Evolutionary conservation across 2,888 invertebrate genomes (phyloP).

Genomic region (Archips crataeganus): DNA sequence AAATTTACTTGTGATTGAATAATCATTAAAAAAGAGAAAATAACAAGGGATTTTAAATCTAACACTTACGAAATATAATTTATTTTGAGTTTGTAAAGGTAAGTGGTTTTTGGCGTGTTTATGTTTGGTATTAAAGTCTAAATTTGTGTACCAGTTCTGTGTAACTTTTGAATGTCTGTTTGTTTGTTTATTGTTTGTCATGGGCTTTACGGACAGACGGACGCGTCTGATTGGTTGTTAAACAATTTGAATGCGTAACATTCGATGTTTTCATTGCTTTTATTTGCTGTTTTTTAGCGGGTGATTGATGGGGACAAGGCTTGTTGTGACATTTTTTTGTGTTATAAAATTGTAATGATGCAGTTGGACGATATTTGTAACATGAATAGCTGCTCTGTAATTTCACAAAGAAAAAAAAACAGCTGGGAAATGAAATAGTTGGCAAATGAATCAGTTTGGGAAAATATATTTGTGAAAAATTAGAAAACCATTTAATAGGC

Average conservation of each 20-base stretch:
- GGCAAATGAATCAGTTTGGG: too few relatives aligned
- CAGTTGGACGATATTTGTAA: too few relatives aligned
- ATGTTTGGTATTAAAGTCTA: slow-evolving; percentile 16
- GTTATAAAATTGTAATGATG: not conserved
- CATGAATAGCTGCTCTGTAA: too few relatives aligned
- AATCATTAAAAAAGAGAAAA: not conserved
- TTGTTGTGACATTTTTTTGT: not conserved
- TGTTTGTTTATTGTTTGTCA: slow-evolving; percentile 23
- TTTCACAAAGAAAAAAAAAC: too few relatives aligned
- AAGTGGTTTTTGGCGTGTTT: slow-evolving; percentile 6
- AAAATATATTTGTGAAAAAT: too few relatives aligned
- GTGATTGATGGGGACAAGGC: not conserved
- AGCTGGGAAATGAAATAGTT: too few relatives aligned
- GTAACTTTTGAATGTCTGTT: slow-evolving; percentile 23
- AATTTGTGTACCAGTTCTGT: slow-evolving; percentile 18
- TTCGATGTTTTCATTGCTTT: not conserved
- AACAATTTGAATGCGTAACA: not conserved
- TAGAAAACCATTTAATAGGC: too few relatives aligned
- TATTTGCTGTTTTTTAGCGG: not conserved
- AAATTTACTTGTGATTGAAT: not conserved
- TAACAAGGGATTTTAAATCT: slow-evolving; percentile 10
- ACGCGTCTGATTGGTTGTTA: not conserved
- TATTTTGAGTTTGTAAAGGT: not conserved
- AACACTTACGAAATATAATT: not conserved
- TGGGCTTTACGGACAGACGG: slow-evolving; percentile 14